Base-by-base conservation (phyloP, 2,888 invertebrate genomes). In the Sympetrum striolatum region DNA sequence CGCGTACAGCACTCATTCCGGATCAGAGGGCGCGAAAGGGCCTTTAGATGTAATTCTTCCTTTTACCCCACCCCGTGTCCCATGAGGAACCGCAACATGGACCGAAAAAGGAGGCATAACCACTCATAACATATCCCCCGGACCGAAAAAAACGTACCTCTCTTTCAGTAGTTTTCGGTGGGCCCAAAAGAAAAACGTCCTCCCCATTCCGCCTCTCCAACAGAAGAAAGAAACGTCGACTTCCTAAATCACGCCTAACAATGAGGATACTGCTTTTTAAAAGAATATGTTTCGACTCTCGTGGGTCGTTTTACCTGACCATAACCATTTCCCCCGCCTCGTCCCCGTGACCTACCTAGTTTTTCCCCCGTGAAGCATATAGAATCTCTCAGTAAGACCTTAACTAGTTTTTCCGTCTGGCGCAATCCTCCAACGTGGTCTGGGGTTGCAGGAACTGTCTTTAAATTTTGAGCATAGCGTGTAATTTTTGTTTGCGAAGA, bases 1-100 rank as follows among this genome's bases (percentile, higher is more conserved):
- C 82, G 82, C 58, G 82, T 86, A 86, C 60, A 60, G n/a, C 58
- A 86, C 86, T 86, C 86, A 86, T 86, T 86, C 86, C 86, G 86
- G 86, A 86, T 86, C 86, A 60, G 60, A 60, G 86, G 86, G 60
- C 86, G 37, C 37, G 37, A 73, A 31, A 31, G 3, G 15, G 5
- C 37, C 60, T 35, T 35, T 82, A 18, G 39, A 37, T 37, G 60
- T 86, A 86, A 86, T 86, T 35, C n/a, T 60, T 60, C 86, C 58
- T 53, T 35, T 25, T 64, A 3, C 64, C 64, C n/a, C 64, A 5
- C 60, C 18, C 64, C 22, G 2, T 64, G 6, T 64, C 64, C 58
- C 53, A 15, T 58, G 22, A 22, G 58, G 35, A 64, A 86, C 86
- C 86, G 64, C 86, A 86, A 37, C 73, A 31, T 14, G 73, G 73